Conservation (phyloP, 2,113 vertebrate genomes). For the Pristiophorus japonicus region DNA sequence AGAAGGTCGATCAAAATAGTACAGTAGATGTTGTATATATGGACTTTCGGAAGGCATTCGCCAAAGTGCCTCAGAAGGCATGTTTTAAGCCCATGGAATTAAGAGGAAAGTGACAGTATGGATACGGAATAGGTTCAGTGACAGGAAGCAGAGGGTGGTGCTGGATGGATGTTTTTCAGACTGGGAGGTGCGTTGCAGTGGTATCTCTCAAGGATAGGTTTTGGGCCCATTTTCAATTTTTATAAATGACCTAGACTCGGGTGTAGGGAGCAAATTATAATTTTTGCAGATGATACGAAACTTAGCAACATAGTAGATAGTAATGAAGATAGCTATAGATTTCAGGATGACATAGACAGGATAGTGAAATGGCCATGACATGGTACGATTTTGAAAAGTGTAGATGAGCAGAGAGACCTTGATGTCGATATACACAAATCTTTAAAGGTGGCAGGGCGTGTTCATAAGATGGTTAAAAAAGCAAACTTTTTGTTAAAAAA, state of each 20-base stretch:
- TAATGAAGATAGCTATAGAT: not conserved
- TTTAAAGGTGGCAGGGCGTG: not conserved
- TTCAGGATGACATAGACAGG: not conserved
- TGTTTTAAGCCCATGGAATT: not conserved
- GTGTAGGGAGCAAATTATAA: not conserved
- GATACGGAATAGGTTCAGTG: not conserved
- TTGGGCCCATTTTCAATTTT: not conserved
- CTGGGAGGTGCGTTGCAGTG: not conserved
- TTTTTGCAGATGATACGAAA: not conserved
- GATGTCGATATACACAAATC: not conserved
- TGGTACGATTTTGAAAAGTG: not conserved
- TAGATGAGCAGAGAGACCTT: not conserved
- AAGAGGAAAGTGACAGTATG: not conserved
- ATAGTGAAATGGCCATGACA: not conserved
- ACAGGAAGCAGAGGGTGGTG: not conserved
- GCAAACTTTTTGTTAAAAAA: no score
- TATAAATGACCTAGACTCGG: not conserved
- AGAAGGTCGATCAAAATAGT: not conserved
- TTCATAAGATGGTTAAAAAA: not conserved
- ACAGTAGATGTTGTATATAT: not conserved
- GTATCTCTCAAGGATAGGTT: not conserved
- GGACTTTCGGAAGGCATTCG: not conserved
- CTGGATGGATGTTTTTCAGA: not conserved
- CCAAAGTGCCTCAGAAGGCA: not conserved
- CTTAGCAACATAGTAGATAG: not conserved